Base-by-base conservation (phyloP, 1,140 invertebrate genomes). In the Liolophura sinensis region DNA sequence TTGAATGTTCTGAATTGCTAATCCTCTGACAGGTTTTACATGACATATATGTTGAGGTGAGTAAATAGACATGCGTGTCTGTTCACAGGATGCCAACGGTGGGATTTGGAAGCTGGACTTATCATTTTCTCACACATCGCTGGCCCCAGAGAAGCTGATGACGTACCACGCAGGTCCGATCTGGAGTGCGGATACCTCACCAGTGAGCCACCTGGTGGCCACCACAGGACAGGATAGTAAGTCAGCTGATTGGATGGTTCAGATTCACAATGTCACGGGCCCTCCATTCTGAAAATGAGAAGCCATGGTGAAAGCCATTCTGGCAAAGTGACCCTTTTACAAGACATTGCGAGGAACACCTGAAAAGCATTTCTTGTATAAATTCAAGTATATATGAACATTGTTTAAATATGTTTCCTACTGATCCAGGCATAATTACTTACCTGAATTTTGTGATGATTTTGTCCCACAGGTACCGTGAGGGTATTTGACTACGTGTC, bases 61-160 rank as follows among this genome's bases (percentile, higher is more conserved):
- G 31, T 40, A 40, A 40, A 40, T 40, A 3, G 3, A 40, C 31
- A 3, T 40, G 31, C 9, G 31, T 40, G 31, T 40, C 31, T 54
- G 11, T 46, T 62, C 67, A 5, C 59, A 92, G 90, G 93, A 94
- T 86, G 91, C 89, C 24, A 91, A 91, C 70, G 93, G 93, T 54
- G 92, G 91, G 5, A 87, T 95, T 27, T 95, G 92, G 92, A 85
- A 88, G 51, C 87, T 92, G 25, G 92, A 94, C 73, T 80, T 94
- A 3, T 89, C 89, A 46, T 90, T 90, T n/a, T 88, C 87, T 50
- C 85, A 87, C 55, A 84, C 85, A 18, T 83, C 83, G 1, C 65
- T 63, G 25, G 64, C 81, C 14, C 88, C 91, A 0, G 77, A 87
- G 59, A 89, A 90, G 77, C 78, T 94, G 16, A 88, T 91, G 55